These are phyloP conservation scores for Egretta garzetta DNA, from an alignment of 2,113 vertebrate genomes.

Conservation along the genomic window DNA sequence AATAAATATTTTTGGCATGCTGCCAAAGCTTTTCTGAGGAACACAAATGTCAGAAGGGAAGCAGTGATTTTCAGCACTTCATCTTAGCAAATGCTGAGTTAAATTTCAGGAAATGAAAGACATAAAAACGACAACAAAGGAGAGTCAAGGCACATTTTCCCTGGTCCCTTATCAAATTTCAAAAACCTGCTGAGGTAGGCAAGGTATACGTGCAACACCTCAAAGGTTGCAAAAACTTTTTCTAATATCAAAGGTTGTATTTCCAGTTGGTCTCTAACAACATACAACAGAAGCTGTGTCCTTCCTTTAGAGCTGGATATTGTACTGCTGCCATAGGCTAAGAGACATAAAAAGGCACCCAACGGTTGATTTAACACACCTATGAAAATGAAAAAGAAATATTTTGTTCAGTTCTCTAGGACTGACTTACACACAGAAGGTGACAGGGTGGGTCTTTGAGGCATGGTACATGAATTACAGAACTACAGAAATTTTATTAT, in stretches of 20 bases:
- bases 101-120: not conserved
- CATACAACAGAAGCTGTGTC: not conserved
- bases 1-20: not conserved
- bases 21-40: not conserved
- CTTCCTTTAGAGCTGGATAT: not conserved
- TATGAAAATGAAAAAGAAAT: not conserved
- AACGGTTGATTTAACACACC: rapidly evolving
- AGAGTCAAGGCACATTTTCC: not conserved
- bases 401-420: not conserved
- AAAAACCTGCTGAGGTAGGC: not conserved
- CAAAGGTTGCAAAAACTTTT: not conserved
- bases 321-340: not conserved
- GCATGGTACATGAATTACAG: not conserved
- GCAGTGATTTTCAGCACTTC: not conserved
- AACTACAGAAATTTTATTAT: not conserved
- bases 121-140: not conserved
- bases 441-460: not conserved
- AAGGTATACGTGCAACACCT: not conserved
- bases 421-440: not conserved
- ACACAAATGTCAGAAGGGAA: not conserved
- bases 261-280: not conserved
- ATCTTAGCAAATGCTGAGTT: not conserved
- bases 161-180: not conserved
- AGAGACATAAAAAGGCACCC: not conserved
- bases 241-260: not conserved